phyloP scores from a whole-genome alignment of 2,888 invertebrate species.

The Leptodirus hochenwartii region DNA sequence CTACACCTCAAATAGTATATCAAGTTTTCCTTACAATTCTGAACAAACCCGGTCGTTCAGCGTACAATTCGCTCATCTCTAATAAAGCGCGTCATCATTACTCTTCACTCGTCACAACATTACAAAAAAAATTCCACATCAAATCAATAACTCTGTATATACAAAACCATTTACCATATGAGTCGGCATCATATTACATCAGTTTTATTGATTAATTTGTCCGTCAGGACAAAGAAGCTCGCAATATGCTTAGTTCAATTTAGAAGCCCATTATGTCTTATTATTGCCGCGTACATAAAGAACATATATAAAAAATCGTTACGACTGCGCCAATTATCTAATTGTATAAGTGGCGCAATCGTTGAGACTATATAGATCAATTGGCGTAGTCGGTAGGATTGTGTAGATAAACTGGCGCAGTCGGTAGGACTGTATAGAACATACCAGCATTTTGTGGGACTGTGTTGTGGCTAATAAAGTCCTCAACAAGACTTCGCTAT shows the following conservation, averaged over 20 bases:
- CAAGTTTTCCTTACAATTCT: conserved; percentile 41
- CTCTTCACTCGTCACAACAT: conserved; percentile 25
- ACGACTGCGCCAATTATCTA: too few species aligned
- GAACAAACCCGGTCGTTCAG: conserved; percentile 37
- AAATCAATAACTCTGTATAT: too few species aligned
- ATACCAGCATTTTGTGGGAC: conserved; percentile 33
- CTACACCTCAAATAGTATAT: conserved; percentile 37
- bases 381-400: too few species aligned
- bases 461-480: conserved; percentile 48
- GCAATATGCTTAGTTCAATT: conserved; percentile 31
- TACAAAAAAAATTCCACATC: conserved; percentile 13
- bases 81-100: conserved; percentile 32
- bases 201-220: conserved; percentile 30
- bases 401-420: too few species aligned
- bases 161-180: conserved; percentile 24
- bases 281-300: conserved; percentile 35
- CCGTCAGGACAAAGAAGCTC: conserved; percentile 46
- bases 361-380: too few species aligned
- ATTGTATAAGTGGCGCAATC: too few species aligned
- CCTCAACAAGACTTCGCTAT: conserved; percentile 41
- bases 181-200: conserved; percentile 44
- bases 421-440: too few species aligned
- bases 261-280: conserved; percentile 30
- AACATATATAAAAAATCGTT: neutral
- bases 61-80: conserved; percentile 35